phyloP scores from a whole-genome alignment of 2,888 invertebrate genomes.

The Petrophora chlorosata region DNA sequence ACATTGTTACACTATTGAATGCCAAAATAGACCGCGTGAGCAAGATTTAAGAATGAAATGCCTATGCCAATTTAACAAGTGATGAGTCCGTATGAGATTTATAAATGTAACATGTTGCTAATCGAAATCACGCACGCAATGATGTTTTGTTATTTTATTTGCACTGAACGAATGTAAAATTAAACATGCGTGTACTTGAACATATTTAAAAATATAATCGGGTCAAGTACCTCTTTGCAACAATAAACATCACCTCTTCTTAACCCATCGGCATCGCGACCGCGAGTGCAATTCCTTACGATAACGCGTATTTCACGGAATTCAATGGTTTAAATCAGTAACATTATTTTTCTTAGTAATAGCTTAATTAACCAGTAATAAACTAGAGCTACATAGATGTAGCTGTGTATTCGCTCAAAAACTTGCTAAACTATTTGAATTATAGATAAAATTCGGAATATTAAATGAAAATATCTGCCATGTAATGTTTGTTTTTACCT shows the following conservation, averaged over 20 bases:
- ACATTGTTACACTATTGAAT: slow-evolving; percentile 25
- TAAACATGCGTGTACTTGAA: slow-evolving; percentile 17
- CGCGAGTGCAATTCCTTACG: too few relatives aligned
- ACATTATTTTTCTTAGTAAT: too few relatives aligned
- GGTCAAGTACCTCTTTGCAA: slow-evolving; percentile 13
- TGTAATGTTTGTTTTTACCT: too few relatives aligned
- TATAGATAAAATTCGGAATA: too few relatives aligned
- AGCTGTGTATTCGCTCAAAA: too few relatives aligned
- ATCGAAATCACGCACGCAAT: slow-evolving; percentile 14
- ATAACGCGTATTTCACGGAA: too few relatives aligned
- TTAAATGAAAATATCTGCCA: too few relatives aligned
- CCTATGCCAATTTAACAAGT: slow-evolving; percentile 13
- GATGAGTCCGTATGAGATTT: slow-evolving; percentile 10
- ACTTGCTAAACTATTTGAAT: too few relatives aligned
- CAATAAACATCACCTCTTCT: not conserved
- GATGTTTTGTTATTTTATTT: slow-evolving; percentile 9
- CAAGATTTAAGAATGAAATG: slow-evolving; percentile 27
- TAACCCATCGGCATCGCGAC: too few relatives aligned
- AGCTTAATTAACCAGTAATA: too few relatives aligned
- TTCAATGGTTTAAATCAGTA: too few relatives aligned
- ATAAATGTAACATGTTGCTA: slow-evolving; percentile 15
- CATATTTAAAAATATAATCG: slow-evolving; percentile 9
- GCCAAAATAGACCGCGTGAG: slow-evolving; percentile 19
- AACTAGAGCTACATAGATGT: too few relatives aligned
- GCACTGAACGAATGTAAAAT: slow-evolving; percentile 14